Evolutionary conservation across 2,888 invertebrate species (phyloP), one percentile per base, ranked within the genome.

Genomic region (Drosophila anomelani): DNA sequence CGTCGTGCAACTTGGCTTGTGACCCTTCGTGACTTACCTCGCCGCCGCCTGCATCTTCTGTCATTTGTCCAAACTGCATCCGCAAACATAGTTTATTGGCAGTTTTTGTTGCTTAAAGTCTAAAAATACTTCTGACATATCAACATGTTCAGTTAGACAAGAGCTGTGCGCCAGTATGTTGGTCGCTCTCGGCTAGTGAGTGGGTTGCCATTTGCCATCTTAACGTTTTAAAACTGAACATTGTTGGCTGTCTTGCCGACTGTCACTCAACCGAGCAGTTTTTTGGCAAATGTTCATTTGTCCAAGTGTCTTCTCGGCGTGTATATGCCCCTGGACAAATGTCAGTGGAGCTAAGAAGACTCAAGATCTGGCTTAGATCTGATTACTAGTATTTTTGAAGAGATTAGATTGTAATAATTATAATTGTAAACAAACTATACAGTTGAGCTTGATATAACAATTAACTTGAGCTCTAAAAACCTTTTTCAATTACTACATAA

Each of bases 211-310:
- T 72, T 80, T 86, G 83, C 85, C 85, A 78, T 86, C 87, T 84
- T 84, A 80, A 75, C 75, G 75, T 84, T 77, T 78, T 75, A 79
- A 77, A 84, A 89, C 89, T 79, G 89, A 77, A 87, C 84, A 84
- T 87, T 89, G 89, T 89, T 77, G 85, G 88, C 84, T 84, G 84
- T 84, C 84, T 84, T 84, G 89, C 84, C 87, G 81, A 74, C 81
- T 84, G 84, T 84, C 89, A 84, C 89, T 84, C 89, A 84, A 69
- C 67, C 74, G 79, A 75, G 72, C 77, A 70, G 61, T 72, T 75
- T 88, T 80, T 84, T 73, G 73, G 76, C 72, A 80, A 66, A 77
- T 75, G 75, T 77, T 80, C 72, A 76, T 74, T 85, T 74, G 83
- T 76, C 72, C 36, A 75, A 81, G 74, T 78, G 85, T 84, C 81